Conservation (phyloP, 2,888 invertebrate species). For the Clistopyga incitator region DNA sequence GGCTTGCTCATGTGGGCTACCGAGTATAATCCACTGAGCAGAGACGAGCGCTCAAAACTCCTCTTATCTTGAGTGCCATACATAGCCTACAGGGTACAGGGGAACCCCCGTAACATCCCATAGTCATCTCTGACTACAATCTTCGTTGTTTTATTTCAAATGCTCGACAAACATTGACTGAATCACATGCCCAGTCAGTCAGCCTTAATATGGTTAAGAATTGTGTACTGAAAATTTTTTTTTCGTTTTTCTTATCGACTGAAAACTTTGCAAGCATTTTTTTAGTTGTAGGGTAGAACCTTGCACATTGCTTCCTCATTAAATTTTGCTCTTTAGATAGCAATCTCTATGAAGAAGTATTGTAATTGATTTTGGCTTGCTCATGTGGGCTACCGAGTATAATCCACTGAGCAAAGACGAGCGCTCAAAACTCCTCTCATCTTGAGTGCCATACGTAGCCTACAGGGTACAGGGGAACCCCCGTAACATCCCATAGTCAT, state of each 20-base stretch:
- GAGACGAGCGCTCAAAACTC: slow-evolving; percentile 24
- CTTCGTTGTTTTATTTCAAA: neutral
- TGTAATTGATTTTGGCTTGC: too few relatives aligned
- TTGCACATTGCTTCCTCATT: too few relatives aligned
- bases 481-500: neutral
- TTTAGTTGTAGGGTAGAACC: too few relatives aligned
- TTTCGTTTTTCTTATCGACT: neutral
- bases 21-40: slow-evolving; percentile 18
- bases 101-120: neutral
- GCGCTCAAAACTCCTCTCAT: slow-evolving; percentile 1
- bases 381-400: slow-evolving; percentile 2
- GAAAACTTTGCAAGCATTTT: neutral
- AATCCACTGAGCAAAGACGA: slow-evolving; percentile 21
- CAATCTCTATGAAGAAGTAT: too few relatives aligned
- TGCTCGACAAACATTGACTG: neutral
- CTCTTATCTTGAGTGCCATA: neutral
- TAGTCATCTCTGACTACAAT: neutral
- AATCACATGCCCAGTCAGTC: neutral
- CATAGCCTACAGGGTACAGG: neutral
- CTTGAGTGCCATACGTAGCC: neutral
- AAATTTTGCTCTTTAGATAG: too few relatives aligned
- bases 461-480: neutral
- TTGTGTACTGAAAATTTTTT: neutral
- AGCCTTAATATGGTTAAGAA: neutral
- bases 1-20: neutral